phyloP scores from a whole-genome alignment of 2,888 invertebrate species.

The Drosophila hamatofila region DNA sequence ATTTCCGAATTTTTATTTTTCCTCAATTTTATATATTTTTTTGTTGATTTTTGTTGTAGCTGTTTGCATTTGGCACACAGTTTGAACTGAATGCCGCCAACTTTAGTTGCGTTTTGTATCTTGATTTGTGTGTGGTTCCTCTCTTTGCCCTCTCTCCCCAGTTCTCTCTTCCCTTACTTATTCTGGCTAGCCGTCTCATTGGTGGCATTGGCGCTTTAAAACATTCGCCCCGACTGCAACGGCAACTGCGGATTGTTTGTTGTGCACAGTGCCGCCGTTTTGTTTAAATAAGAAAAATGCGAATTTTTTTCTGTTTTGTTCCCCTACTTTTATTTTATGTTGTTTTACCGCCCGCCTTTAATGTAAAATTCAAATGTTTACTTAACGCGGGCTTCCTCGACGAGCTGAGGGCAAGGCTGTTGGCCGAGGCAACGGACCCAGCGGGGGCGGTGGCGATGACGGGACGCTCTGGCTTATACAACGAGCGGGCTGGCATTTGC shows the following conservation, averaged over 20 bases:
- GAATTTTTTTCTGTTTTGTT: conserved; percentile 45
- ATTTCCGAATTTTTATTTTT: conserved; percentile 55
- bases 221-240: conserved; percentile 39
- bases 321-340: conserved; percentile 21
- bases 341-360: conserved; percentile 71
- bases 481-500: conserved; percentile 68
- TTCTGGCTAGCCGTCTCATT: conserved; percentile 11
- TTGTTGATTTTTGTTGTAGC: conserved; percentile 29
- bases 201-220: conserved; percentile 76
- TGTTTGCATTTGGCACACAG: conserved; percentile 73
- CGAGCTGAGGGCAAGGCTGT: conserved; percentile 54
- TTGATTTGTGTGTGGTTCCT: conserved; percentile 58
- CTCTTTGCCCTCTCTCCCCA: not conserved
- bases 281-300: conserved; percentile 77
- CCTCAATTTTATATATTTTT: conserved; percentile 29
- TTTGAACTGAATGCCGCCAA: conserved; percentile 68
- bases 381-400: conserved; percentile 70
- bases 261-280: conserved; percentile 74
- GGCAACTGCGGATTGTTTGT: conserved; percentile 59
- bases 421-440: conserved; percentile 23
- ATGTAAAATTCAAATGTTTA: conserved; percentile 81
- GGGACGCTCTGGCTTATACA: conserved; percentile 59
- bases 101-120: conserved; percentile 70
- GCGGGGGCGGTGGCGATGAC: not conserved
- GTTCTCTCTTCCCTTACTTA: not conserved